Conservation (phyloP, 1,140 invertebrate genomes). For the Harlomillsia oculata region DNA sequence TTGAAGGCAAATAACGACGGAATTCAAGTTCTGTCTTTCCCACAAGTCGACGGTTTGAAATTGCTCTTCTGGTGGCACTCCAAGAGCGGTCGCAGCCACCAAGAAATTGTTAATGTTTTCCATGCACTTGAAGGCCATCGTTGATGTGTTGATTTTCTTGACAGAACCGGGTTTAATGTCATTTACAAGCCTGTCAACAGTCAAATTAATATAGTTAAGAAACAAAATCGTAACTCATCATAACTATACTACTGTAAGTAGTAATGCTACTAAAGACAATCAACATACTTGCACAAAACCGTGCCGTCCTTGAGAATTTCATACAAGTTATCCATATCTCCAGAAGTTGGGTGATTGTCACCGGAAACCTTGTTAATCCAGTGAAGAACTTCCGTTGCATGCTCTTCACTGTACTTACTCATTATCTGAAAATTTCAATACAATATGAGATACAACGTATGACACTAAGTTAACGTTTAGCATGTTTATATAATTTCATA, state of each 20-base stretch:
- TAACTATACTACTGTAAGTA: not conserved
- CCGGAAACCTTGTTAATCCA: slow-evolving; percentile 75
- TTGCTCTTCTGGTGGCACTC: slow-evolving; percentile 85
- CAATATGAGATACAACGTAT: too few species aligned
- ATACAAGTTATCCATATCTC: slow-evolving; percentile 85
- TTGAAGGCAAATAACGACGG: slow-evolving; percentile 87
- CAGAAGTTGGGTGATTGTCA: slow-evolving; percentile 63
- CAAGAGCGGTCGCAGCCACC: slow-evolving; percentile 70
- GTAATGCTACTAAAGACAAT: not conserved
- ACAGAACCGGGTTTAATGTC: slow-evolving; percentile 63
- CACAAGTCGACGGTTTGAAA: slow-evolving; percentile 95
- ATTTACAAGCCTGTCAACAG: slow-evolving; percentile 65
- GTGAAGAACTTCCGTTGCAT: slow-evolving; percentile 76
- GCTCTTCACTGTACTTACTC: slow-evolving; percentile 88
- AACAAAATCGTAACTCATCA: not conserved
- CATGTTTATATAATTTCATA: too few species aligned
- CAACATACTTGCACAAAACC: slow-evolving; percentile 69
- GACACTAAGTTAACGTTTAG: too few species aligned
- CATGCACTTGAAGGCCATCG: slow-evolving; percentile 97
- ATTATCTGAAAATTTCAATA: slow-evolving; percentile 67
- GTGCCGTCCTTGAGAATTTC: slow-evolving; percentile 76
- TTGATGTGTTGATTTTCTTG: slow-evolving; percentile 76
- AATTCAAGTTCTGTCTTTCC: slow-evolving; percentile 86
- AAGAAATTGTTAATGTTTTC: slow-evolving; percentile 96
- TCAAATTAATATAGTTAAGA: not conserved